Percentiles rank a stretch among this genome's conserved stretches.
Evolutionary conservation across 1,140 invertebrate genomes (phyloP).

Genomic region (Drosophila yakuba): DNA sequence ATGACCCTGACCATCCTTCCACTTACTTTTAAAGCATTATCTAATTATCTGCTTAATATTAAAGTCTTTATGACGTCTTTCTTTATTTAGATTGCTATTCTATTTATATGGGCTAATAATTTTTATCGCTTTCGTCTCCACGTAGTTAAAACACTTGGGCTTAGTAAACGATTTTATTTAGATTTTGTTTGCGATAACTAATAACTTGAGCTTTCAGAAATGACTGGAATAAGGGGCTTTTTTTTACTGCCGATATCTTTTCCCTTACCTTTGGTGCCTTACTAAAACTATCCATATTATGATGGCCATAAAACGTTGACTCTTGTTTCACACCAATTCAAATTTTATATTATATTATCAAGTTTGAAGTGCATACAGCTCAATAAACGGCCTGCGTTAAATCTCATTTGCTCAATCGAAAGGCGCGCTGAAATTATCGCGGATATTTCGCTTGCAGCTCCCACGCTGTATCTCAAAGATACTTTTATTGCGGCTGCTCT

Average conservation of each 20-base stretch:
- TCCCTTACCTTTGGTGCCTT: no score
- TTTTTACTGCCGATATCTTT: background rate
- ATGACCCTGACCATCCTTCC: no score
- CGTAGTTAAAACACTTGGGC: background rate
- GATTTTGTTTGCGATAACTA: background rate
- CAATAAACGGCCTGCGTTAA: conserved; percentile 35
- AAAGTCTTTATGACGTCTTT: background rate
- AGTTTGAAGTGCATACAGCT: conserved; percentile 13
- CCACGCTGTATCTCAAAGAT: conserved; percentile 43
- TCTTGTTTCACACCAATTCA: conserved; percentile 30
- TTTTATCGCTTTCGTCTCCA: background rate
- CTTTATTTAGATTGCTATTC: background rate
- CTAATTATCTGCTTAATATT: background rate
- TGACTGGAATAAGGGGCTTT: background rate
- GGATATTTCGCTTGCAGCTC: conserved; percentile 26
- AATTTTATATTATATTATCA: background rate
- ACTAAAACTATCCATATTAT: conserved; percentile 25
- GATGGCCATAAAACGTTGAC: conserved; percentile 30
- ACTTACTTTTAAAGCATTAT: no score
- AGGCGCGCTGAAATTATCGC: conserved; percentile 48
- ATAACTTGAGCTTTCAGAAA: background rate
- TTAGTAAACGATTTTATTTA: background rate
- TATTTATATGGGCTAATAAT: background rate
- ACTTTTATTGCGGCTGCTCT: conserved; percentile 20
- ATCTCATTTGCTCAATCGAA: conserved; percentile 51